Base-by-base conservation (phyloP, 2,113 vertebrate genomes). In the Anguilla rostrata region DNA sequence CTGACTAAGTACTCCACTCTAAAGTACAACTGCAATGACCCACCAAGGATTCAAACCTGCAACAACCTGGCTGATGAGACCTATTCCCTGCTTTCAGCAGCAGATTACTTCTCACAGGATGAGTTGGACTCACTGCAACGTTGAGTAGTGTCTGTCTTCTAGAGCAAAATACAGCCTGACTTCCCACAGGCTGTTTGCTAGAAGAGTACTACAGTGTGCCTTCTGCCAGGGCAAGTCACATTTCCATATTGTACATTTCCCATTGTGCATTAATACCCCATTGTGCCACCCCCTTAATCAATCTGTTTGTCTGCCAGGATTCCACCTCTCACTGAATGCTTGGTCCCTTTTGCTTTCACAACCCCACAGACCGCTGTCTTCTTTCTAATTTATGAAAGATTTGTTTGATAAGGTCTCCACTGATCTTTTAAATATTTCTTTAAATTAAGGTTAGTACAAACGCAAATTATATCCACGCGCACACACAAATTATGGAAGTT, bases 151-250 rank as follows among this genome's bases (percentile, higher is more conserved):
- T 66, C 60, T 60, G 56, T 60, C 56, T 60, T 3, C 18, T 15
- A 60, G 56, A 60, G 14, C 11, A 66, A 26, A 26, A 66, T 7
- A 20, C 60, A 66, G 60, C 20, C 22, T 86, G 57, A 60, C 85
- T 57, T 88, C 87, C 22, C 29, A 78, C 40, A 83, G 90, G 85
- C 80, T 89, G 91, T 93, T 91, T 91, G 89, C 90, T 88, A 85
- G 90, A 86, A 88, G 90, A 91, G 90, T 92, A 84, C 29, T 60
- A 81, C 57, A 75, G 75, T 88, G 83, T 86, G 71, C 57, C 49
- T 85, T 86, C 87, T 83, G 87, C 87, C 88, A 88, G 81, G 78
- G 85, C 53, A 82, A 87, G 86, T 87, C 88, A 87, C 56, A 75
- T 57, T 46, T 82, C 18, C 39, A 49, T 75, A 81, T 71, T 39